Evolutionary conservation across 2,888 invertebrate species (phyloP), one percentile per base, ranked within the genome.

Genomic region (Megalurothrips usitatus): DNA sequence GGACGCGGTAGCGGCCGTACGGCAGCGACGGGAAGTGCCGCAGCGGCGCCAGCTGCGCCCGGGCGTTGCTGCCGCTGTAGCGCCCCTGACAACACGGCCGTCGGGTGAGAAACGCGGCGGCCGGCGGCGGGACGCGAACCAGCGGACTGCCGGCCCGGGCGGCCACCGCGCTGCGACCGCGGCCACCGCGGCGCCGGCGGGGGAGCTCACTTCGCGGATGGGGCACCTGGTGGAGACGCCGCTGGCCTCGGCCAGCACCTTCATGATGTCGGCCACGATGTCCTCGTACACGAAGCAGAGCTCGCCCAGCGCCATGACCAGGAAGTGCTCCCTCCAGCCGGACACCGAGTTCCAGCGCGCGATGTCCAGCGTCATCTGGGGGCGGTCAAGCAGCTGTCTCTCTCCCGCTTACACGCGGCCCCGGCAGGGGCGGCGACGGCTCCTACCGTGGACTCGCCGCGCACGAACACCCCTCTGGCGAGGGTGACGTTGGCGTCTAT

Each of bases 201-300:
- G n/a, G n/a, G 19, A n/a, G 9, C 63, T 63, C n/a, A 63, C 63
- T 9, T 63, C 63, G n/a, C 2, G 19, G 9, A 63, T 1, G 63
- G 63, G 63, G 63, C 63, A 63, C 63, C 8, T 63, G 63, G n/a
- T n/a, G 17, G 63, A 2, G 1, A 63, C n/a, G 19, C 63, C 63
- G 9, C 9, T n/a, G 19, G 9, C n/a, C 63, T n/a, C n/a, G 6
- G 23, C 68, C 2, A 68, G n/a, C 3, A 0, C 19, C 23, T 23
- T n/a, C 2, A 68, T 11, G 23, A 68, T 68, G 68, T 68, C 23
- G 9, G 68, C 2, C 4, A n/a, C 68, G n/a, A 68, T 11, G 4
- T 68, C 68, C 23, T 68, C 68, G 23, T 68, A 68, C 9, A 68
- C 68, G 68, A 68, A 68, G 68, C 68, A 68, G n/a, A 68, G 23